Base-by-base conservation (phyloP, 2,888 invertebrate genomes). In the Cephonodes hylas region DNA sequence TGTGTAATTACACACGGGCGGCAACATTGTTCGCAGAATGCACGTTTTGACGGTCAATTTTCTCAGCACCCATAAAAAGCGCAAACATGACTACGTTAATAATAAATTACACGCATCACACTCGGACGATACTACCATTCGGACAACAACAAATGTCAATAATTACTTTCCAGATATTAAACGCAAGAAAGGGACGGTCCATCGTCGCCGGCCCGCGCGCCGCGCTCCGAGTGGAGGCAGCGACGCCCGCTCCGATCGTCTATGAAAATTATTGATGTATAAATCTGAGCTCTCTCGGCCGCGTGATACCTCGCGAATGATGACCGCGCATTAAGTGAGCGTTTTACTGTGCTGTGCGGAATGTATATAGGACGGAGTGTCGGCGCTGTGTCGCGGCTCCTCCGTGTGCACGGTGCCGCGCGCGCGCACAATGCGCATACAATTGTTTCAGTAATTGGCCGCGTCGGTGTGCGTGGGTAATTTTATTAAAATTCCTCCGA, bases 51-150 rank as follows among this genome's bases (percentile, higher is more conserved):
- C 76, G 76, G 80, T 79, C 77, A 82, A 86, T 85, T 85, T 85
- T 82, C 82, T 82, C 76, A 67, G 70, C 80, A 76, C 63, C 73
- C 83, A 83, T 86, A 86, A 85, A 86, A 83, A 80, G 77, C 77
- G 70, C 71, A 77, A 82, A 85, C 82, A 80, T 86, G 80, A 83
- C 83, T 83, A 81, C 81, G 83, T 79, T 77, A 79, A 84, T 83
- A 86, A 86, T 85, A 88, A 87, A 86, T 86, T 77, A 86, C 77
- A 81, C 72, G 80, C 79, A 83, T 84, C 74, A 77, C 72, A 78
- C 71, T 66, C 76, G 75, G 77, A 81, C 77, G 76, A 80, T 83
- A 80, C 75, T 73, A 76, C 80, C 75, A 81, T 84, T 85, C 76
- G 76, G 31, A 56, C 79, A 80, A 86, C 76, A 83, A 84, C 81